phyloP scores from a whole-genome alignment of 1,140 invertebrate species.

The Babylonia areolata region DNA sequence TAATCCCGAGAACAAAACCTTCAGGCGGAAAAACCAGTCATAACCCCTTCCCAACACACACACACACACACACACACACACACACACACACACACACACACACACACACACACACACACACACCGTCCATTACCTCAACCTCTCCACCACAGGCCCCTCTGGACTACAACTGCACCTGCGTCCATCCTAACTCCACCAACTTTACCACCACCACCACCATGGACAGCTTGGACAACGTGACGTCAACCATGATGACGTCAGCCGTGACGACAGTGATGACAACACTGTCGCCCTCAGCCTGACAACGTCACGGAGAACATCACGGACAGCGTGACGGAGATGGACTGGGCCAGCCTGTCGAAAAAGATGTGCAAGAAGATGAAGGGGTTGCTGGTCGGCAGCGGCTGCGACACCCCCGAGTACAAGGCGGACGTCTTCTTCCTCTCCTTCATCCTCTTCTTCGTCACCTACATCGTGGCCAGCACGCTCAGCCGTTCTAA shows the following conservation, averaged over 20 bases:
- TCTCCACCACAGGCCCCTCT: slow-evolving; percentile 29
- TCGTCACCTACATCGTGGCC: slow-evolving; percentile 94
- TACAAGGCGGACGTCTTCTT: slow-evolving; percentile 87
- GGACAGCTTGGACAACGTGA: not conserved
- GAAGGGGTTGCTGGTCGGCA: slow-evolving; percentile 84
- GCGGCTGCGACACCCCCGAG: slow-evolving; percentile 79
- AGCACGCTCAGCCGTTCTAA: slow-evolving; percentile 94
- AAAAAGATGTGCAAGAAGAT: slow-evolving; percentile 48
- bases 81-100: no score
- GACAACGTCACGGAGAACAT: slow-evolving; percentile 23
- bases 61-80: no score
- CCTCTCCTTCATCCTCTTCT: slow-evolving; percentile 95
- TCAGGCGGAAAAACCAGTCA: no score
- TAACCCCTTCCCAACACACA: no score
- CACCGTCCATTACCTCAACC: not conserved
- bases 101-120: no score
- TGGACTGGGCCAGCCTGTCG: slow-evolving; percentile 49
- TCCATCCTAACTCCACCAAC: slow-evolving; percentile 49
- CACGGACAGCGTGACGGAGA: slow-evolving; percentile 14
- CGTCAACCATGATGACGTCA: not conserved
- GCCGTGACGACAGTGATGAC: not conserved
- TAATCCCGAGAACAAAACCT: no score
- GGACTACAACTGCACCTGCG: slow-evolving; percentile 63
- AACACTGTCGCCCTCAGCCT: slow-evolving; percentile 29
- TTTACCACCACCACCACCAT: slow-evolving; percentile 10